phyloP scores from a whole-genome alignment of 2,888 invertebrate species.

The Dolichopus griseipennis region DNA sequence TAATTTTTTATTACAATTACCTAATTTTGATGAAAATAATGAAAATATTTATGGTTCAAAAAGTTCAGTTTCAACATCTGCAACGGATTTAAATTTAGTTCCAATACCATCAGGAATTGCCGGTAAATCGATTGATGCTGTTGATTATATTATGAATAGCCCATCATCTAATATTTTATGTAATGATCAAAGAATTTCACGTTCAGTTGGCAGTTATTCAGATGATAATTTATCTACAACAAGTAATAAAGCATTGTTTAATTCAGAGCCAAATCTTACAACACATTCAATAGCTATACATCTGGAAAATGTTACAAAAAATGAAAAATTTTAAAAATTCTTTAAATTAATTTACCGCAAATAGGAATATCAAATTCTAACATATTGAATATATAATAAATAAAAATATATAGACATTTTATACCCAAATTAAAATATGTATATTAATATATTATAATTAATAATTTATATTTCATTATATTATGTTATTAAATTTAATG shows the following conservation, averaged over 20 bases:
- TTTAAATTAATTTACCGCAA: no score
- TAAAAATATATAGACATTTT: not conserved
- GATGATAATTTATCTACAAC: constrained; percentile 23
- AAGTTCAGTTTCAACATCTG: constrained; percentile 34
- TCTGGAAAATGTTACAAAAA: not conserved
- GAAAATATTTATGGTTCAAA: constrained; percentile 5
- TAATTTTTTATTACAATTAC: constrained; percentile 14
- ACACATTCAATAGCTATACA: constrained; percentile 6
- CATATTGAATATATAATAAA: not conserved
- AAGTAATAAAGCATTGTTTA: constrained; percentile 7
- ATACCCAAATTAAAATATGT: not conserved
- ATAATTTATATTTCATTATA: not conserved
- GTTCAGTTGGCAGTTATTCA: constrained; percentile 40
- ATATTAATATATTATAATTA: not conserved
- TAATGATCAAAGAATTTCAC: constrained; percentile 18
- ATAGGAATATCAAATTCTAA: not conserved
- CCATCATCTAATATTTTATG: not conserved
- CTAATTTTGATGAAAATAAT: constrained; percentile 12
- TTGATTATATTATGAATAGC: constrained; percentile 8
- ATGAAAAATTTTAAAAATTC: constrained; percentile 7
- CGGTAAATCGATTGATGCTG: constrained; percentile 17
- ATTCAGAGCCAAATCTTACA: constrained; percentile 8
- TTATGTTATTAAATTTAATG: not conserved
- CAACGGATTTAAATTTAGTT: constrained; percentile 36
- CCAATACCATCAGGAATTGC: constrained; percentile 25